Base-by-base conservation (phyloP, 2,113 vertebrate genomes). In the Spea bombifrons region DNA sequence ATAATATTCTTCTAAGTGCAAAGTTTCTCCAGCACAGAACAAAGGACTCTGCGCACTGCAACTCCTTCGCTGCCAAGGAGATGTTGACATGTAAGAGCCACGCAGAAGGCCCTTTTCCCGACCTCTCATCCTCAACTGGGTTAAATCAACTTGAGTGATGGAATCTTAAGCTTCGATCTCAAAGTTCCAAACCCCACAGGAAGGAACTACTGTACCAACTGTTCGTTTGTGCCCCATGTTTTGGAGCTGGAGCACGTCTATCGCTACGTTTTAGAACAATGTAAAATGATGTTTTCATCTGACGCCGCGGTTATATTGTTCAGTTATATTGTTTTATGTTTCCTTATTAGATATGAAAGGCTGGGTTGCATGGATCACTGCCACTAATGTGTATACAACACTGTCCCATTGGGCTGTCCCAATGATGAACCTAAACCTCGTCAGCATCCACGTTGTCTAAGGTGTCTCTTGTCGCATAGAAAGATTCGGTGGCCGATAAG, bases 251-350 rank as follows among this genome's bases (percentile, higher is more conserved):
- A 49, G 75, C 48, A n/a, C 66, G 55, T 55, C 59, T 30, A 57
- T 76, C 75, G 45, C 47, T 71, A 63, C 68, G 52, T 71, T 78
- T 71, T 78, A 78, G 71, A 78, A 64, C 67, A 78, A 53, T 30
- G 8, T 44, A 43, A 64, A 78, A 78, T 78, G 68, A 30, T 48
- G 61, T 71, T 78, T 63, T 71, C 57, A 64, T 78, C 67, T 48
- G 43, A 30, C 52, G 47, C 75, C 64, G 30, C 30, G 30, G 30
- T 30, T 30, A 30, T 30, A 30, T 30, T 30, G 30, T 30, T 30
- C 30, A 2, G 30, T 30, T 30, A 30, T 30, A 30, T 17, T 30
- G 12, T 68, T 66, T 76, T 43, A 55, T 13, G 10, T 76, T 76
- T 76, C 75, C 50, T 47, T 7, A n/a, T 17, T 65, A 15, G 65